Evolutionary conservation across 2,888 invertebrate genomes (phyloP).

Genomic region (Dryobota labecula): DNA sequence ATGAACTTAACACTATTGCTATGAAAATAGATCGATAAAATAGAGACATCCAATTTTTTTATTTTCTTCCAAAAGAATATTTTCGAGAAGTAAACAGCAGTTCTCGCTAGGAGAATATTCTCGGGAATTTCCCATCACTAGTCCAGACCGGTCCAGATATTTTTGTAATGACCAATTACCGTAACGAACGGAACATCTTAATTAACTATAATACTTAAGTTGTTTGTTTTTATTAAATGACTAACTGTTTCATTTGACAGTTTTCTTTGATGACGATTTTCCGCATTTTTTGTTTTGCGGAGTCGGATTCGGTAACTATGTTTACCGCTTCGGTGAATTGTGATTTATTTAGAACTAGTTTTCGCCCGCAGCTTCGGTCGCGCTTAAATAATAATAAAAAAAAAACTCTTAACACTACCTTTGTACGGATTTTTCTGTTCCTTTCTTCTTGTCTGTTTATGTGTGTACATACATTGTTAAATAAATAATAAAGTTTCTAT

Average conservation of each 20-base stretch:
- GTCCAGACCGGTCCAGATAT: background rate
- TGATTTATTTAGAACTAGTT: conserved; percentile 5
- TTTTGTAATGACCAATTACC: conserved; percentile 38
- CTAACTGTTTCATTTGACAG: conserved; percentile 36
- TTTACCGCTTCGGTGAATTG: conserved; percentile 20
- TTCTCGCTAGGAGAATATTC: background rate
- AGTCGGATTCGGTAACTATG: conserved; percentile 3
- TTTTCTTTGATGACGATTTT: conserved; percentile 29
- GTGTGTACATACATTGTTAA: too few relatives aligned
- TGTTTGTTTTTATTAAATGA: conserved; percentile 38
- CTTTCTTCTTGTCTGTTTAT: too few relatives aligned
- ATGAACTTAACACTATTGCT: background rate
- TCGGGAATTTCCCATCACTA: background rate
- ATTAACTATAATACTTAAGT: conserved; percentile 36
- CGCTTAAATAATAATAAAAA: too few relatives aligned
- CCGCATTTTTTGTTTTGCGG: conserved; percentile 25
- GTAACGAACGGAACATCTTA: conserved; percentile 50
- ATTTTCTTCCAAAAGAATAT: background rate
- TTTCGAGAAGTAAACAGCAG: background rate
- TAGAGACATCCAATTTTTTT: background rate
- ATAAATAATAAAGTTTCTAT: too few relatives aligned
- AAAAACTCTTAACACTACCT: too few relatives aligned
- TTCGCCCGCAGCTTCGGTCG: too few relatives aligned
- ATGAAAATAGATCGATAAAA: background rate
- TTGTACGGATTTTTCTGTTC: too few relatives aligned